Percentiles rank a stretch among this genome's conserved stretches.
Evolutionary conservation across 2,113 vertebrate genomes (phyloP).

Genomic region (Vicugna pacos): DNA sequence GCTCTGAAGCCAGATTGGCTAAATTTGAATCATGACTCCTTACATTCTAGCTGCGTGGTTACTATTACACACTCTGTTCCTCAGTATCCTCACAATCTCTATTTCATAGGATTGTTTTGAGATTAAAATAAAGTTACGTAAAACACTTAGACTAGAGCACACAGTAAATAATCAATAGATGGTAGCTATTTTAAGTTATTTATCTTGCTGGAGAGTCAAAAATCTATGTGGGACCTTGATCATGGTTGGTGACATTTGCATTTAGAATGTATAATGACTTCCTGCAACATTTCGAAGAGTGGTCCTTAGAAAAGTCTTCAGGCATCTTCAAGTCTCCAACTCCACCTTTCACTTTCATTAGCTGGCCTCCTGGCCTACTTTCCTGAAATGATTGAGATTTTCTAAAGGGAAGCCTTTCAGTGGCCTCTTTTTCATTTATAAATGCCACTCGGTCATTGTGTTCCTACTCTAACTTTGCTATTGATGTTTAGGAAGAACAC

Average conservation of each 20-base stretch:
- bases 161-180: neutral
- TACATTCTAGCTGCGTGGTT: neutral
- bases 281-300: neutral
- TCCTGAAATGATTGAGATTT: neutral
- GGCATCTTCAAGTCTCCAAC: neutral
- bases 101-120: neutral
- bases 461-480: neutral
- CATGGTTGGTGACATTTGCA: neutral
- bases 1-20: neutral
- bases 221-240: neutral
- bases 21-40: neutral
- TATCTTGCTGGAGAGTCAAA: neutral
- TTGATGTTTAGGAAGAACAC: neutral
- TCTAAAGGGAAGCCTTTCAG: neutral
- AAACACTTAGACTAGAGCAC: neutral
- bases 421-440: neutral
- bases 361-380: neutral
- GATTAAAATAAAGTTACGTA: neutral
- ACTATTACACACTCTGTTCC: neutral
- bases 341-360: neutral
- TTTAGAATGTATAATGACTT: neutral
- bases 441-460: neutral
- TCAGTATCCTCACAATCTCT: neutral
- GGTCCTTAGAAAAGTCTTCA: neutral
- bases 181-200: neutral